Base-by-base conservation (phyloP, 1,140 invertebrate species). In the Drosophila funebris region DNA sequence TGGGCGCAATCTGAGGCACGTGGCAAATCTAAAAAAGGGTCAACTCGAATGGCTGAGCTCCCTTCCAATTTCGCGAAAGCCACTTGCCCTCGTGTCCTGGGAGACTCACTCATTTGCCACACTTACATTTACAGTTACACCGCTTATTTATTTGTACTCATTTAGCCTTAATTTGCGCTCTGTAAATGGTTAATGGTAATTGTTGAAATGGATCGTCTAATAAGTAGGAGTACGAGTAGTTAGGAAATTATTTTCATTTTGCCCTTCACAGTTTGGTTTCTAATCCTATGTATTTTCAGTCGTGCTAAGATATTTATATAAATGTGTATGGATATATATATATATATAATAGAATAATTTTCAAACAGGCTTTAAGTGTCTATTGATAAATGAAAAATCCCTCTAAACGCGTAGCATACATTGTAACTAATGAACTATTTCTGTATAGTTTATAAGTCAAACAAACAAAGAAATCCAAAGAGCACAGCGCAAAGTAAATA, bases 171-270 rank as follows among this genome's bases (percentile, higher is more conserved):
- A 72, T 57, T 57, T 57, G 69, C 52, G 52, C 52, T 43, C 43
- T 53, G 63, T 67, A 73, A 61, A 61, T 48, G 54, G 44, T 31
- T 31, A 46, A 44, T 43, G 54, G 39, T 82, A 71, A 87, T 78
- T 57, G 70, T 71, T 63, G 69, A 46, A 78, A 74, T 87, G 71
- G 62, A 67, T 71, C 67, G 78, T 73, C 81, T 78, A 66, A 41
- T 48, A 50, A 8, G 31, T 54, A 52, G 14, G 33, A 44, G 37
- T 53, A 43, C 36, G 39, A 43, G 78, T 81, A 85, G 82, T 78
- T 85, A 85, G 82, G 82, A 82, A 82, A 87, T 78, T 82, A 75
- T 81, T 78, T 78, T 66, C 43, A 66, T 75, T 75, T 85, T 73
- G 73, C 48, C 37, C 36, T 67, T 78, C 44, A 48, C 36, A 53